phyloP scores from a whole-genome alignment of 2,113 vertebrate species.

The human region GRCh38 chr13:36121001-36121500 shows the following conservation, averaged over 20 bases:
- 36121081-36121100: background rate
- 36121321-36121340: background rate
- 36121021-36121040: background rate
- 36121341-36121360: background rate
- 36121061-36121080: background rate
- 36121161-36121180: background rate
- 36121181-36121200: background rate
- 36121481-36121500: background rate
- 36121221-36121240: background rate
- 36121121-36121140: background rate
- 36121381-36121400: background rate
- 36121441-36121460: background rate
- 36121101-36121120: background rate
- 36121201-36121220: background rate
- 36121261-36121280: background rate
- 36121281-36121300: background rate
- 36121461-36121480: background rate
- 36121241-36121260: background rate
- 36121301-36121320: background rate
- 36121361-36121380: background rate
- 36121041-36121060: background rate
- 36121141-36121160: background rate
- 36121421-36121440: background rate
- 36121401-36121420: background rate
- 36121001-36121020: background rate